Conservation (phyloP, 2,113 vertebrate species). For the Corydoras maculifer region DNA sequence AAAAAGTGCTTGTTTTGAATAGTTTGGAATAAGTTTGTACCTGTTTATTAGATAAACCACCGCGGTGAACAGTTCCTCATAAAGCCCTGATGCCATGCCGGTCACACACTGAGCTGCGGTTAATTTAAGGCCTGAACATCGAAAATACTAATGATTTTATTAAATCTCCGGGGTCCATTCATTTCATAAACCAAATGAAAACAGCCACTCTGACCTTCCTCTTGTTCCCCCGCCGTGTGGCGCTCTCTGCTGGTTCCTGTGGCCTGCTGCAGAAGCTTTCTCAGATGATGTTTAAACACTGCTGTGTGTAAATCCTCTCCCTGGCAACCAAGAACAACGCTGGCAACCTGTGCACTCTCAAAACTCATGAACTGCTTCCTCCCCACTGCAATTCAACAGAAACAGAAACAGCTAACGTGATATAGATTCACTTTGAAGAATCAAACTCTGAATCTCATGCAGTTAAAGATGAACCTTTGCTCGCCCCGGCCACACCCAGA, state of each 20-base stretch:
- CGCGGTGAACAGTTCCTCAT: conserved; percentile 80
- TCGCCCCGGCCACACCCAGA: conserved; percentile 81
- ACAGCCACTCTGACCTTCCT: conserved; percentile 53
- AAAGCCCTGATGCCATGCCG: conserved; percentile 86
- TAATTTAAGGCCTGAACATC: conserved; percentile 73
- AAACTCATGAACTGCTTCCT: conserved; percentile 89
- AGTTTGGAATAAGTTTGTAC: conserved; percentile 51
- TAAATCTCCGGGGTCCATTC: no score
- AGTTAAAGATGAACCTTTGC: conserved; percentile 71
- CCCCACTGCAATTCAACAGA: conserved; percentile 67
- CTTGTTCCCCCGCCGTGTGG: conserved; percentile 6
- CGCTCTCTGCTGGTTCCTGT: conserved; percentile 51
- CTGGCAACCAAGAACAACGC: conserved; percentile 79
- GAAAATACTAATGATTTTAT: neutral
- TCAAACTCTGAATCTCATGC: no score
- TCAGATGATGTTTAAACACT: conserved; percentile 92
- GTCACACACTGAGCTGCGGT: conserved; percentile 80
- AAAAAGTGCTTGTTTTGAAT: no score
- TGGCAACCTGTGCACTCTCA: conserved; percentile 72
- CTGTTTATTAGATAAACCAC: conserved; percentile 90
- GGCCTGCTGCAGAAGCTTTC: conserved; percentile 77
- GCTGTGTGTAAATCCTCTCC: conserved; percentile 82
- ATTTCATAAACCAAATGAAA: neutral
- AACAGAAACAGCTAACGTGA: neutral
- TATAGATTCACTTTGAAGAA: no score